These are phyloP conservation scores for Sinotaia quadrata DNA, from an alignment of 2,888 invertebrate species.

Conservation along the genomic window DNA sequence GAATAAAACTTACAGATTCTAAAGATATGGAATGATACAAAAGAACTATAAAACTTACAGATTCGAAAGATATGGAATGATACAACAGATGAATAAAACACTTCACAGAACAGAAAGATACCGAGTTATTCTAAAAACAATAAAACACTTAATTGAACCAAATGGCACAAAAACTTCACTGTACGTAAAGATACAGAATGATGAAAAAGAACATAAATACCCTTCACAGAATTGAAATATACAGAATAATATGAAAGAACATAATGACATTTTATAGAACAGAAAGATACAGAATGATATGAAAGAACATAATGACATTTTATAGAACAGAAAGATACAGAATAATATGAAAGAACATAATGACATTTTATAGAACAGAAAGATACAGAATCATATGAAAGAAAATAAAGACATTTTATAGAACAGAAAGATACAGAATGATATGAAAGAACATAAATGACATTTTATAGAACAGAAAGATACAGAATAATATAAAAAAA, in stretches of 20 bases:
- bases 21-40: too few relatives aligned
- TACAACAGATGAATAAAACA: too few relatives aligned
- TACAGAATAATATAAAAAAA: not conserved
- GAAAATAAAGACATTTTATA: not conserved
- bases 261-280: not conserved
- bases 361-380: not conserved
- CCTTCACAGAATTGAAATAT: not conserved
- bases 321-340: not conserved
- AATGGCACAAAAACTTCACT: too few relatives aligned
- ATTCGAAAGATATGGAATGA: not conserved
- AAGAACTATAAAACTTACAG: too few relatives aligned
- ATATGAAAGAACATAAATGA: not conserved
- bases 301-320: too few relatives aligned
- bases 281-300: not conserved
- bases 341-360: not conserved
- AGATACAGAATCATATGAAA: not conserved
- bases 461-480: constrained; percentile 3
- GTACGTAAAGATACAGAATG: not conserved
- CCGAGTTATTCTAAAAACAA: too few relatives aligned
- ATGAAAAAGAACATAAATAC: not conserved
- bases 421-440: not conserved
- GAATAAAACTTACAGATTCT: too few relatives aligned
- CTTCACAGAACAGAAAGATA: too few relatives aligned
- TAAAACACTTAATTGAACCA: too few relatives aligned
- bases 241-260: not conserved